Conservation (phyloP, 2,797 vertebrate genomes). For the Helostoma temminkii region DNA sequence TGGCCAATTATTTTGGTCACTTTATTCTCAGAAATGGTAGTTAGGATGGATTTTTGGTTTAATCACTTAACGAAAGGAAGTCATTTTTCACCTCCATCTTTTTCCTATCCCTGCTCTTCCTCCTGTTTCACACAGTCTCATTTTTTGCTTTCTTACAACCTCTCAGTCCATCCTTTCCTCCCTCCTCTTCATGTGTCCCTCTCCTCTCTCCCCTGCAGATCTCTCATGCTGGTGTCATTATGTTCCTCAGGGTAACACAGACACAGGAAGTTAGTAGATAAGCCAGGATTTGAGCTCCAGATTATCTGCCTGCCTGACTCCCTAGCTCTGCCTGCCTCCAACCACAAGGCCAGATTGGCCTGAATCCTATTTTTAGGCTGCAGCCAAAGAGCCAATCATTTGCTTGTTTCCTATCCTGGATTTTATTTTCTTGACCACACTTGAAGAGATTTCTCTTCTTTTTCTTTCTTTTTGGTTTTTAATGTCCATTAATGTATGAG, state of each 20-base stretch:
- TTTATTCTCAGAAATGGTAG: not conserved
- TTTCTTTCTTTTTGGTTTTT: not conserved
- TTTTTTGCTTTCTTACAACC: constrained; percentile 34
- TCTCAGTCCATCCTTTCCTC: constrained; percentile 29
- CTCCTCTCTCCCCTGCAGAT: constrained; percentile 33
- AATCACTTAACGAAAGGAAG: not conserved
- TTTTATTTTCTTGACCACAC: constrained; percentile 49
- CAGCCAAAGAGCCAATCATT: constrained; percentile 61
- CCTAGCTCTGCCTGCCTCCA: constrained; percentile 55
- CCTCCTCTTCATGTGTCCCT: constrained; percentile 9
- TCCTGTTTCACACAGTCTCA: constrained; percentile 3
- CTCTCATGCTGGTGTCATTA: constrained; percentile 71
- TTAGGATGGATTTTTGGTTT: not conserved
- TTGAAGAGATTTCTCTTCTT: constrained; percentile 4
- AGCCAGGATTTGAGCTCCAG: constrained; percentile 83
- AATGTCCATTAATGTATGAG: constrained; percentile 10
- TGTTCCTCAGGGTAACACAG: constrained; percentile 68
- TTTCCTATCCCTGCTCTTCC: not conserved
- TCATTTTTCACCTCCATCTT: not conserved
- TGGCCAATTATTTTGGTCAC: not conserved
- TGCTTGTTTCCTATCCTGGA: constrained; percentile 32
- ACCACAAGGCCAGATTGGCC: constrained; percentile 72
- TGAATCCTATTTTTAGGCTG: constrained; percentile 75
- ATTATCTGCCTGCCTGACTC: constrained; percentile 80
- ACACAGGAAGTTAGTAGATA: constrained; percentile 82